Percentiles rank a stretch among this genome's conserved stretches.
Conservation (phyloP, 2,797 vertebrate species). For the Moxostoma hubbsi region DNA sequence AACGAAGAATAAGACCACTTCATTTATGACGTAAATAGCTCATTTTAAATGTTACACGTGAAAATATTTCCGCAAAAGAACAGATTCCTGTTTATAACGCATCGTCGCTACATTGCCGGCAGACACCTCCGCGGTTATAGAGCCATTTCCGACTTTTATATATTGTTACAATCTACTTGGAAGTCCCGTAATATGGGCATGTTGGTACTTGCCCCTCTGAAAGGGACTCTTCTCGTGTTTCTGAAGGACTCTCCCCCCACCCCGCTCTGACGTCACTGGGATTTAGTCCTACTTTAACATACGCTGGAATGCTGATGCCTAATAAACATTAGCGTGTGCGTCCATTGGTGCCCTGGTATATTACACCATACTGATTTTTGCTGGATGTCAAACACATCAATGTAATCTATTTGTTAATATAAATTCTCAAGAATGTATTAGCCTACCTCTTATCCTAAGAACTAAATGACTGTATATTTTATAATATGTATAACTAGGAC, state of each 20-base stretch:
- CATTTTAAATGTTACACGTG: neutral
- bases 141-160: conserved; percentile 38
- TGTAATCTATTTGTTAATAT: no score
- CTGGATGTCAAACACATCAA: no score
- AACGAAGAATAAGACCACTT: conserved; percentile 3
- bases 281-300: conserved; percentile 47
- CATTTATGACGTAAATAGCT: conserved; percentile 5
- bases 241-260: conserved; percentile 58
- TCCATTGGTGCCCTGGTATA: neutral
- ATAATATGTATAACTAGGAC: no score
- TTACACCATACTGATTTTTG: neutral
- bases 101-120: neutral
- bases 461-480: no score
- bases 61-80: neutral
- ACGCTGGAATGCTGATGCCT: conserved; percentile 28
- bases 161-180: conserved; percentile 18
- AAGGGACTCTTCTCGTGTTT: conserved; percentile 65
- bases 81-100: neutral
- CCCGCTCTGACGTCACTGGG: conserved; percentile 65
- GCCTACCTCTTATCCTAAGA: no score
- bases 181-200: conserved; percentile 73
- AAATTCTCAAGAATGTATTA: no score
- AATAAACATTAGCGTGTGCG: conserved; percentile 8
- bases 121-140: conserved; percentile 2
- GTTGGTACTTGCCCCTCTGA: conserved; percentile 82